Percentiles rank a stretch among this genome's conserved stretches.
Conservation (phyloP, 2,113 vertebrate genomes). For the Anguilla japonica region DNA sequence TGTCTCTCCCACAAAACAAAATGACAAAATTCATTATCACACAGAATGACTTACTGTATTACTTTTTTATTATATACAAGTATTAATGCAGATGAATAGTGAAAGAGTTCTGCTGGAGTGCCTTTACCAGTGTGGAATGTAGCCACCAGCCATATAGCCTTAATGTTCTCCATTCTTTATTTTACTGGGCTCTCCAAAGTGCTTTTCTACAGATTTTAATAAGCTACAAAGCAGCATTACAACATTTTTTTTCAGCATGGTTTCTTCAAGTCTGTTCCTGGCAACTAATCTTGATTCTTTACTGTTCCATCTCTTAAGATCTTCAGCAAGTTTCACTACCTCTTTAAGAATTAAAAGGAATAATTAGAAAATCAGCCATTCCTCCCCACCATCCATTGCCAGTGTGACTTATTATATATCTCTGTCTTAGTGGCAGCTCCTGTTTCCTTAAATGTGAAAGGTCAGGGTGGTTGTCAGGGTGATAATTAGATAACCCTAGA, state of each 20-base stretch:
- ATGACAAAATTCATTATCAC: too few species aligned
- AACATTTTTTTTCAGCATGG: background rate
- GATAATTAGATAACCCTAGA: slow-evolving; percentile 71
- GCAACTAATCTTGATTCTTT: slow-evolving; percentile 11
- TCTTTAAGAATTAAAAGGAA: slow-evolving; percentile 45
- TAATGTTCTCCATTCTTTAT: background rate
- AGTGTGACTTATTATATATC: slow-evolving; percentile 60
- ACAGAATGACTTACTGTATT: too few species aligned
- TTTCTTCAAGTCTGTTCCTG: slow-evolving; percentile 15
- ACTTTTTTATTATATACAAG: too few species aligned
- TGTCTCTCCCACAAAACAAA: too few species aligned
- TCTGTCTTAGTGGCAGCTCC: slow-evolving; percentile 57
- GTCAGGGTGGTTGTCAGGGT: slow-evolving; percentile 65
- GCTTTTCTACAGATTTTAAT: slow-evolving; percentile 3
- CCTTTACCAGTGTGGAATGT: too few species aligned
- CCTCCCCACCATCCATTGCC: slow-evolving; percentile 30
- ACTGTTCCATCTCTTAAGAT: slow-evolving; percentile 3
- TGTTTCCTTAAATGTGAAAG: slow-evolving; percentile 67
- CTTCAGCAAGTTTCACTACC: slow-evolving; percentile 45
- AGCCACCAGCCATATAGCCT: background rate
- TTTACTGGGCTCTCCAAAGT: background rate
- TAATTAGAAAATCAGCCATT: slow-evolving; percentile 44
- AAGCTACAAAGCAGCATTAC: background rate
- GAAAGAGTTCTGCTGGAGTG: too few species aligned
- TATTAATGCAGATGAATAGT: too few species aligned